phyloP scores from a whole-genome alignment of 2,888 invertebrate species.

The Autographa gamma region DNA sequence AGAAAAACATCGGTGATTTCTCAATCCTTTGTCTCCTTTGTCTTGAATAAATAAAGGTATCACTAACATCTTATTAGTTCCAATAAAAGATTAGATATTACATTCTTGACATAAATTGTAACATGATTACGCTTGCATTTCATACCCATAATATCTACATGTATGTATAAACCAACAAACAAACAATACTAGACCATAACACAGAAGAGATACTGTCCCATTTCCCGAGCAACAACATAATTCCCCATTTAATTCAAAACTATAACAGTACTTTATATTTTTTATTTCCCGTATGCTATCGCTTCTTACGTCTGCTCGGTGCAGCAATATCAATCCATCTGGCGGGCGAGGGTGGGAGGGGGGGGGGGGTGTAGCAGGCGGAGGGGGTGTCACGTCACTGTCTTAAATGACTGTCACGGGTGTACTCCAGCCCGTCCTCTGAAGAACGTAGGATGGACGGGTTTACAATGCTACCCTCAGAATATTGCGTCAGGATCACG shows the following conservation, averaged over 20 bases:
- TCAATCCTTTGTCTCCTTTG: slow-evolving; percentile 27
- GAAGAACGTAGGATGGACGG: slow-evolving; percentile 85
- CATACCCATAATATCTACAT: background rate
- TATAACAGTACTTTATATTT: slow-evolving; percentile 65
- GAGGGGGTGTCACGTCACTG: slow-evolving; percentile 83
- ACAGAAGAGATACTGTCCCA: slow-evolving; percentile 29
- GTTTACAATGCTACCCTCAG: slow-evolving; percentile 76
- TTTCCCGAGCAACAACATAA: slow-evolving; percentile 45
- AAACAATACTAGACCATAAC: slow-evolving; percentile 28
- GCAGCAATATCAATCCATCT: slow-evolving; percentile 89
- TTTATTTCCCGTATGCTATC: slow-evolving; percentile 84
- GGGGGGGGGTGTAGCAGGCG: slow-evolving; percentile 48
- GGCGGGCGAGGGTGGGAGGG: slow-evolving; percentile 68
- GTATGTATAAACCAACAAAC: slow-evolving; percentile 16
- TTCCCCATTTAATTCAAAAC: slow-evolving; percentile 60
- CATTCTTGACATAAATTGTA: background rate
- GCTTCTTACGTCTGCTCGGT: slow-evolving; percentile 86
- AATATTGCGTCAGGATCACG: slow-evolving; percentile 75
- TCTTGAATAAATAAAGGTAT: slow-evolving; percentile 10
- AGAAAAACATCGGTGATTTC: slow-evolving; percentile 20
- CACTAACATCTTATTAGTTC: slow-evolving; percentile 10
- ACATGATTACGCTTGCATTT: background rate
- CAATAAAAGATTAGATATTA: background rate
- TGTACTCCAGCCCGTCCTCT: slow-evolving; percentile 80
- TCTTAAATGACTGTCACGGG: slow-evolving; percentile 89